Evolutionary conservation across 2,797 vertebrate species (phyloP).

Genomic region (Siniperca undulata): DNA sequence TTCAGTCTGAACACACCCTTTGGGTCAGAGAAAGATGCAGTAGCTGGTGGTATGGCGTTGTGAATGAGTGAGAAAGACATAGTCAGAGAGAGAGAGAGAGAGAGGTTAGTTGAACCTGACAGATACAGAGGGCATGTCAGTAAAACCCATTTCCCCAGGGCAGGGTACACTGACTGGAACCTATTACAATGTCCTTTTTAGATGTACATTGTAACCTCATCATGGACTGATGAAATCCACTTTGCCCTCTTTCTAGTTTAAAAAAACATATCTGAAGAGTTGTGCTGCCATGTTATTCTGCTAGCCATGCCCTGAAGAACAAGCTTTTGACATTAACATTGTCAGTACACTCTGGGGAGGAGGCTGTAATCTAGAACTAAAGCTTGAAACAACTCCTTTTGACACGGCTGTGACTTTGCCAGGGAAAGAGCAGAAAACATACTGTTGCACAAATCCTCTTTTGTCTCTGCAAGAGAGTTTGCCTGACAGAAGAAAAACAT

Average conservation of each 20-base stretch:
- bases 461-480: constrained; percentile 23
- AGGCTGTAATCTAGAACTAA: constrained; percentile 62
- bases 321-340: constrained; percentile 84
- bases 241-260: constrained; percentile 67
- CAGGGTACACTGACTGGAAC: constrained; percentile 53
- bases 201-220: constrained; percentile 67
- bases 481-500: background rate
- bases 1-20: background rate
- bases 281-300: constrained; percentile 72
- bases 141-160: constrained; percentile 64
- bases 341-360: constrained; percentile 64
- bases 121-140: constrained; percentile 67
- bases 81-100: background rate
- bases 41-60: constrained; percentile 4
- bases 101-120: constrained; percentile 70
- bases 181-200: constrained; percentile 61
- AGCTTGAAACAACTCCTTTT: constrained; percentile 68
- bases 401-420: constrained; percentile 58
- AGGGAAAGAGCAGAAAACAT: constrained; percentile 44
- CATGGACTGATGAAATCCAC: constrained; percentile 71
- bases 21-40: background rate
- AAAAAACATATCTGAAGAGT: constrained; percentile 73
- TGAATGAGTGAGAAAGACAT: constrained; percentile 26
- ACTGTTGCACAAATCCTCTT: constrained; percentile 49
- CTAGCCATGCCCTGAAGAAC: constrained; percentile 75